Evolutionary conservation across 2,797 vertebrate species (phyloP), one percentile per base, ranked within the genome.

Genomic region (Anguilla anguilla): DNA sequence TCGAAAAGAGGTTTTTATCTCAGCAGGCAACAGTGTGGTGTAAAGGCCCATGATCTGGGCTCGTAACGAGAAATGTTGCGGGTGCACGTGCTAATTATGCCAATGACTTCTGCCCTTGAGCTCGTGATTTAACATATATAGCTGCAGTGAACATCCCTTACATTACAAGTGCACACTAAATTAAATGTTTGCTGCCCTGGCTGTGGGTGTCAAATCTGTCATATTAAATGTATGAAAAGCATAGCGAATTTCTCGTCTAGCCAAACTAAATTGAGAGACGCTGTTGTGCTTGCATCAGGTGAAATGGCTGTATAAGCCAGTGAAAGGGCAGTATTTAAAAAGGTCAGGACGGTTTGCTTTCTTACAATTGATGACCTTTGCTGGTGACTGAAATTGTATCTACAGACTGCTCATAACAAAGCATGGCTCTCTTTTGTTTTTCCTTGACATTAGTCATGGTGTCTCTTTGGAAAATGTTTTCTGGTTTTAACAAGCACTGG

Each of bases 361-460:
- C 88, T 92, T 90, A 91, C 64, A 88, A 90, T 88, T 87, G 84
- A 55, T 74, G 88, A 89, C 91, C 86, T 94, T 91, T 92, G 43
- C 25, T 49, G 59, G 91, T 89, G 90, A 90, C 91, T 89, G 74
- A 88, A 88, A 86, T 86, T 88, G 49, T 74, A 43, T 51, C 2
- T 0, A n/a, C 77, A 85, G 89, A 81, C 69, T 57, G 25, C 81
- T 72, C 86, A 85, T 81, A 88, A 59, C 5, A n/a, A 28, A 49
- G 83, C 35, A 67, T 59, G 77, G 43, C 57, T n/a, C 53, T 57
- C 31, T 57, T 35, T 25, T 84, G 15, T 15, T 25, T 84, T 10
- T 2, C 19, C 53, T 46, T 22, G 19, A 46, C 64, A 31, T 55
- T 57, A 82, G 79, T 82, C 79, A 51, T 82, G 17, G 46, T 82